Evolutionary conservation across 2,113 vertebrate genomes (phyloP).

Genomic region (Antechinus flavipes): DNA sequence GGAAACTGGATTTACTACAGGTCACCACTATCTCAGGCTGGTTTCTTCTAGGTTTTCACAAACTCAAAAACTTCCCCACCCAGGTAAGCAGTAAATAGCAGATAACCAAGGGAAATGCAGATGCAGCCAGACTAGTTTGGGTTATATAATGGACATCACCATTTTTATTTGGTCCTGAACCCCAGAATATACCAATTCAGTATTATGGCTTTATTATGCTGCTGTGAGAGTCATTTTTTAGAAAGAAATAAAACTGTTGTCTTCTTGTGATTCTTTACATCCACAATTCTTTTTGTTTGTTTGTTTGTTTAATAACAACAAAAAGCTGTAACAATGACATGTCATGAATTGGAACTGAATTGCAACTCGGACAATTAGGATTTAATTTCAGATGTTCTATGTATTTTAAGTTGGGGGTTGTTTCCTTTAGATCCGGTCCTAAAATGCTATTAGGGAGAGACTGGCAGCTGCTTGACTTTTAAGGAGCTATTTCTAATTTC

Average conservation of each 20-base stretch:
- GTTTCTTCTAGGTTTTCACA: conserved; percentile 7
- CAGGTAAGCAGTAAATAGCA: conserved; percentile 2
- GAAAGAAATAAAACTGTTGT: conserved; percentile 12
- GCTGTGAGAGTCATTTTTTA: not conserved
- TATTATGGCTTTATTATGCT: not conserved
- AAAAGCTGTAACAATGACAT: not conserved
- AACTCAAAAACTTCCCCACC: not conserved
- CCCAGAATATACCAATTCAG: not conserved
- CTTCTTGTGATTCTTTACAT: not conserved
- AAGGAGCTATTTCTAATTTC: not conserved
- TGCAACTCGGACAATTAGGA: not conserved
- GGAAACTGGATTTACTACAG: conserved; percentile 16
- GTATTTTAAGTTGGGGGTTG: not conserved
- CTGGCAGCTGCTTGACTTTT: not conserved
- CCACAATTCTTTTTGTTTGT: not conserved
- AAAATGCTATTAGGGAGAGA: not conserved
- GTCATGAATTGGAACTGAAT: conserved; percentile 15
- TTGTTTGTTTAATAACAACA: not conserved
- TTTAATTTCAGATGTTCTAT: not conserved
- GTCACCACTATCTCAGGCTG: not conserved
- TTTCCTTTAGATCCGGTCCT: not conserved
- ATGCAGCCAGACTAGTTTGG: not conserved
- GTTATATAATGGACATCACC: not conserved
- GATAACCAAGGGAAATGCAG: not conserved
- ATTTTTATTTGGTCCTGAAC: not conserved